Conservation (phyloP, 2,113 vertebrate genomes). For the Aspidoscelis tigris region DNA sequence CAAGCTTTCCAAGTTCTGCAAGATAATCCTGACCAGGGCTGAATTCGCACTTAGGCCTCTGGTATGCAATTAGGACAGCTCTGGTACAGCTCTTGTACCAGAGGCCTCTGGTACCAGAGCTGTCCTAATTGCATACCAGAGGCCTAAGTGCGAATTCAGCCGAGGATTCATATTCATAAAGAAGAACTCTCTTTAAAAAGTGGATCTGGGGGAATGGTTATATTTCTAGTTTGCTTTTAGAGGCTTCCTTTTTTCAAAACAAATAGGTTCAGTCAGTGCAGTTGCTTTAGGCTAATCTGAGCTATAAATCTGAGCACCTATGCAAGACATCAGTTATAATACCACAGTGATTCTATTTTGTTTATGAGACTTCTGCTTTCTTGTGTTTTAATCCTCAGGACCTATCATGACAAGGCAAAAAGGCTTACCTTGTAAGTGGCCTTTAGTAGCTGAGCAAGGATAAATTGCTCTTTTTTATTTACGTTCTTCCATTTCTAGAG, state of each 20-base stretch:
- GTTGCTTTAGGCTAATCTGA: not conserved
- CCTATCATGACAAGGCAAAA: not conserved
- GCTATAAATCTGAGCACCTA: not conserved
- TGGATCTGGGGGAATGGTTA: not conserved
- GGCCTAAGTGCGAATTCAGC: too few relatives aligned
- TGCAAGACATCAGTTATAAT: not conserved
- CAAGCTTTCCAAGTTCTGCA: too few relatives aligned
- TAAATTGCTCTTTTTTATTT: conserved; percentile 14
- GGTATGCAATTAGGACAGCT: too few relatives aligned
- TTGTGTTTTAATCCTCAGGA: not conserved
- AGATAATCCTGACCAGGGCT: too few relatives aligned
- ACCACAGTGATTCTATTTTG: not conserved
- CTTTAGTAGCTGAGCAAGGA: not conserved
- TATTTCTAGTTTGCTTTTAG: not conserved
- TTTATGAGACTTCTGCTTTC: not conserved
- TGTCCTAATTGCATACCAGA: too few relatives aligned
- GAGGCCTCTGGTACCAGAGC: too few relatives aligned
- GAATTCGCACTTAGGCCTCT: too few relatives aligned
- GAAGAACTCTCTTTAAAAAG: not conserved
- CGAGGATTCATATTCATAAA: not conserved
- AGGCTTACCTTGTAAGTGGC: not conserved
- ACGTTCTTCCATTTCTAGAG: not conserved
- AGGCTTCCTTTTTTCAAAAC: not conserved
- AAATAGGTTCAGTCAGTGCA: not conserved
- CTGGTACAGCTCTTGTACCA: too few relatives aligned